Conservation (phyloP, 2,113 vertebrate species). For the Megaceryle torquata region DNA sequence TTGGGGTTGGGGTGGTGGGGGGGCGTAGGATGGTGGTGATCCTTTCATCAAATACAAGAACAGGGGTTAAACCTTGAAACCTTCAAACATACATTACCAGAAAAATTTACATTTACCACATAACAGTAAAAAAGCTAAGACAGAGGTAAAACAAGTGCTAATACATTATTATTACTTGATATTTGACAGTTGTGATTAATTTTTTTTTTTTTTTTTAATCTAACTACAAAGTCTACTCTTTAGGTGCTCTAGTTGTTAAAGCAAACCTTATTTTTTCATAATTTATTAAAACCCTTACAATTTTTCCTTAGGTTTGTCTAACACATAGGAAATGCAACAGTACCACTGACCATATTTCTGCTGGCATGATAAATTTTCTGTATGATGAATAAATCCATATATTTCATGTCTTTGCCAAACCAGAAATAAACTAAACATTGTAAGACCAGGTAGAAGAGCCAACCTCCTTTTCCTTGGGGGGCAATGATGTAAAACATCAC, state of each 20-base stretch:
- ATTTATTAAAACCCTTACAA: background rate
- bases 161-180: background rate
- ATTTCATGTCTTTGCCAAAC: background rate
- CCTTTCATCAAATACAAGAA: background rate
- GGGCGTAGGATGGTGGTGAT: too few relatives aligned
- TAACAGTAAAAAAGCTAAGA: background rate
- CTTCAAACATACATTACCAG: background rate
- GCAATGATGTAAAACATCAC: background rate
- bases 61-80: background rate
- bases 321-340: background rate
- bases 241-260: background rate
- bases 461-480: background rate
- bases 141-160: background rate
- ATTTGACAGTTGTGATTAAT: background rate
- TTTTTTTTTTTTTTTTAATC: background rate
- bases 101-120: background rate
- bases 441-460: background rate
- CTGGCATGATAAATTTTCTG: background rate
- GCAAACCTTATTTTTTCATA: background rate
- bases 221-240: background rate
- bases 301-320: background rate
- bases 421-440: background rate
- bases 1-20: too few relatives aligned
- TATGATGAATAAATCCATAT: background rate
- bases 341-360: background rate